Percentiles rank a stretch among this genome's conserved stretches.
Evolutionary conservation across 2,888 invertebrate genomes (phyloP).

Genomic region (Acanthoscelides obtectus): DNA sequence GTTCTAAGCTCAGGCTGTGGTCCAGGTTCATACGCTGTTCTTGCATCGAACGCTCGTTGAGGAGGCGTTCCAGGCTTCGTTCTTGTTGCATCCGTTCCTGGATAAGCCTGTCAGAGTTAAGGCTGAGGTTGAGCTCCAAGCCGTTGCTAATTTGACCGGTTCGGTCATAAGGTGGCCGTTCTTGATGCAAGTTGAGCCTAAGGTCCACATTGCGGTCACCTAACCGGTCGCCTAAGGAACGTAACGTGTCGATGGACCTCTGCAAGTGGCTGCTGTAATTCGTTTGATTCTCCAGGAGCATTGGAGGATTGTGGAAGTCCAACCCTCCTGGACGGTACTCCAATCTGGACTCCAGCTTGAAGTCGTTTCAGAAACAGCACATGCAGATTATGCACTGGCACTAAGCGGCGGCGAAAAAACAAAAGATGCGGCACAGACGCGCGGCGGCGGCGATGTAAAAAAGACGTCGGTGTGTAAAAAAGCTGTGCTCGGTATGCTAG

Average conservation of each 20-base stretch:
- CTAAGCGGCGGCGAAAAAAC: conserved; percentile 2
- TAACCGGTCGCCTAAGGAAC: conserved; percentile 45
- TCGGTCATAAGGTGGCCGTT: conserved; percentile 23
- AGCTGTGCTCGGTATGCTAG: conserved; percentile 40
- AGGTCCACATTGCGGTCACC: conserved; percentile 46
- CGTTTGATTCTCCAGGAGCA: conserved; percentile 42
- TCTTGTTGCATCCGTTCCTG: conserved; percentile 40
- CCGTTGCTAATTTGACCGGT: conserved; percentile 33
- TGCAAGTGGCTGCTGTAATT: conserved; percentile 44
- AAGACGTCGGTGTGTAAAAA: conserved; percentile 34
- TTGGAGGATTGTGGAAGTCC: conserved; percentile 45
- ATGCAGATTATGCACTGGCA: conserved; percentile 3
- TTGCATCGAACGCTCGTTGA: conserved; percentile 38
- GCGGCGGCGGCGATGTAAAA: conserved; percentile 24
- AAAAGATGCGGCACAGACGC: conserved; percentile 19
- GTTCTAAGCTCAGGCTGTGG: conserved; percentile 38
- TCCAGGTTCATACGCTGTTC: conserved; percentile 35
- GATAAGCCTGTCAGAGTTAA: conserved; percentile 37
- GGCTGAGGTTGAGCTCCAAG: conserved; percentile 41
- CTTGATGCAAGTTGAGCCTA: conserved; percentile 41
- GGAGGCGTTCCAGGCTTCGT: conserved; percentile 38
- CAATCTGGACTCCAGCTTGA: conserved; percentile 44
- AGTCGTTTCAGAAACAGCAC: conserved; percentile 4
- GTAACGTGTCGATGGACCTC: conserved; percentile 45
- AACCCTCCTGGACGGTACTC: conserved; percentile 46